phyloP scores from a whole-genome alignment of 2,888 invertebrate genomes.

The Conomelus anceps region DNA sequence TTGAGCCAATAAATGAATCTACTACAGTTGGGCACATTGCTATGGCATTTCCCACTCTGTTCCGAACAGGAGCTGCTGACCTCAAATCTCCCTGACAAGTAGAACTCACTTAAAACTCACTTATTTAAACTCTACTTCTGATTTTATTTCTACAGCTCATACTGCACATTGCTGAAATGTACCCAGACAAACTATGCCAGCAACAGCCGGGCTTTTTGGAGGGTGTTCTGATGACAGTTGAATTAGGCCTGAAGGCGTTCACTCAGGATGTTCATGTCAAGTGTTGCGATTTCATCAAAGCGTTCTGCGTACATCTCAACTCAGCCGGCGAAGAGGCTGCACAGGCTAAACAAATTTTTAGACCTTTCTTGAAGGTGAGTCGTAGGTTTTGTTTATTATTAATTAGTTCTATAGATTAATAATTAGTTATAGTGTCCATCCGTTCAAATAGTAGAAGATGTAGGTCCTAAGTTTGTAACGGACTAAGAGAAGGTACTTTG shows the following conservation, averaged over 20 bases:
- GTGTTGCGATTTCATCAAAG: conserved; percentile 54
- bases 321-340: conserved; percentile 38
- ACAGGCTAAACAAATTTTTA: conserved; percentile 42
- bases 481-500: too few relatives aligned
- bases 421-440: too few relatives aligned
- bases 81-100: too few relatives aligned
- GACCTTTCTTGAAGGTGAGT: conserved; percentile 47
- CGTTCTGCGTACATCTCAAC: conserved; percentile 47
- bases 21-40: too few relatives aligned
- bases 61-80: too few relatives aligned
- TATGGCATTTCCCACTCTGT: too few relatives aligned
- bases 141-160: conserved; percentile 45
- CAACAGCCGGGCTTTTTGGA: conserved; percentile 48
- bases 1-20: too few relatives aligned
- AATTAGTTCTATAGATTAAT: background rate
- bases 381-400: background rate
- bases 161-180: conserved; percentile 56
- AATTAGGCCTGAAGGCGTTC: conserved; percentile 54
- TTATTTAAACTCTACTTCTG: background rate
- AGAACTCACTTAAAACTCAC: too few relatives aligned
- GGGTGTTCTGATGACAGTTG: conserved; percentile 50
- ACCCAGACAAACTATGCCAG: conserved; percentile 49
- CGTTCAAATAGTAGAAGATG: too few relatives aligned
- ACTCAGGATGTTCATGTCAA: conserved; percentile 50
- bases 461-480: too few relatives aligned